These are phyloP conservation scores for Drosophila borborema DNA, from an alignment of 2,888 invertebrate genomes.

Conservation along the genomic window DNA sequence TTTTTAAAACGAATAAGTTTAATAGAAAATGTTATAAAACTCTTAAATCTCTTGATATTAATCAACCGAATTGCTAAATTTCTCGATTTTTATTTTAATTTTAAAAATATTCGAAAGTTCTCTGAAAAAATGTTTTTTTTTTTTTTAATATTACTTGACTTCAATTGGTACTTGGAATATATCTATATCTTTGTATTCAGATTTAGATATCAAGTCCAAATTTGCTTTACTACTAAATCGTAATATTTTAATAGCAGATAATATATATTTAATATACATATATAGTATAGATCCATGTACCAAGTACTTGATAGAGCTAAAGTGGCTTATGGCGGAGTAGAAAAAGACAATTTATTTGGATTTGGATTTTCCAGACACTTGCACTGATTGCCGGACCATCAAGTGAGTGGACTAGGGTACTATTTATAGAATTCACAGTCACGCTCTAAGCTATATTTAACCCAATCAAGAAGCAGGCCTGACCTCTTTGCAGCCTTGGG, in stretches of 20 bases:
- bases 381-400: slow-evolving; percentile 21
- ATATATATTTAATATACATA: background rate
- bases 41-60: no score
- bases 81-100: no score
- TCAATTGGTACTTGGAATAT: background rate
- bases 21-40: no score
- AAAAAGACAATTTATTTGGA: slow-evolving; percentile 2
- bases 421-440: slow-evolving; percentile 52
- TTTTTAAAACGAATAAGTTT: no score
- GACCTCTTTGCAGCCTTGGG: slow-evolving; percentile 14
- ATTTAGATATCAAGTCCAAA: background rate
- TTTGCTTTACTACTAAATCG: background rate
- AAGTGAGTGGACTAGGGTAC: slow-evolving; percentile 4
- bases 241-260: background rate
- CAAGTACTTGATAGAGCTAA: background rate
- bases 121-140: no score
- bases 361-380: slow-evolving; percentile 3
- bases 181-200: background rate
- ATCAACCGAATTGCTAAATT: no score
- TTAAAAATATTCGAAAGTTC: no score
- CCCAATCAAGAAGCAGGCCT: slow-evolving; percentile 38
- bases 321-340: background rate
- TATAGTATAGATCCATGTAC: background rate
- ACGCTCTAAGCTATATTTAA: slow-evolving; percentile 56
- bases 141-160: no score